Percentiles rank a stretch among this genome's conserved stretches.
These are phyloP conservation scores for Sclerurus mexicanus DNA, from an alignment of 2,113 vertebrate genomes.

Conservation along the genomic window DNA sequence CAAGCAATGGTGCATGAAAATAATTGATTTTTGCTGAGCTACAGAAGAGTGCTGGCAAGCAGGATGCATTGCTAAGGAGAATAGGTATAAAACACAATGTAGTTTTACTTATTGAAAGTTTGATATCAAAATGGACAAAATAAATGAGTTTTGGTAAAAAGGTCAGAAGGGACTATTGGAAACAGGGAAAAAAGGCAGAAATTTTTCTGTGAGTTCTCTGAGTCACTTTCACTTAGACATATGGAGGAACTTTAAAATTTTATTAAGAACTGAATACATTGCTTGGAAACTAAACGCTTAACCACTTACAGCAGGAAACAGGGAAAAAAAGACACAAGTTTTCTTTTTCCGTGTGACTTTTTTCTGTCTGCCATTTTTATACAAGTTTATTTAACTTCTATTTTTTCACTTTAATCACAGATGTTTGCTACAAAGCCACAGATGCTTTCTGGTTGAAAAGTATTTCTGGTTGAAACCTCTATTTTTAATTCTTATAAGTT, in stretches of 20 bases:
- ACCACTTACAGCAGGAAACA: neutral
- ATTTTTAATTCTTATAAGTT: neutral
- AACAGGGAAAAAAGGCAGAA: fast-evolving
- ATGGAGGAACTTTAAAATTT: neutral
- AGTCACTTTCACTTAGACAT: constrained; percentile 16
- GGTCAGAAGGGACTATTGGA: neutral
- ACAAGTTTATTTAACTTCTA: neutral
- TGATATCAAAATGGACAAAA: neutral
- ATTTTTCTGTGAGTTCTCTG: neutral
- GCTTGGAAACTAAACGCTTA: constrained; percentile 21
- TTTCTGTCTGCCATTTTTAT: neutral
- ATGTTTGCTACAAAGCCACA: neutral
- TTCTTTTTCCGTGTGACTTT: neutral
- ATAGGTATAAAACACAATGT: neutral
- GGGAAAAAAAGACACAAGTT: neutral
- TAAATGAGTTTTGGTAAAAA: neutral
- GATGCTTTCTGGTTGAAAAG: constrained; percentile 1
- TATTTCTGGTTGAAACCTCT: neutral
- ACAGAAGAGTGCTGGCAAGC: neutral
- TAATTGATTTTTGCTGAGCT: neutral
- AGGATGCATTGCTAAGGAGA: neutral
- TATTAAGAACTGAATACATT: neutral
- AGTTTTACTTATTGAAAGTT: neutral
- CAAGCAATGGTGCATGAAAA: neutral
- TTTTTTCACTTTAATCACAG: neutral